phyloP scores from a whole-genome alignment of 2,113 vertebrate genomes.

The Candoia aspera region DNA sequence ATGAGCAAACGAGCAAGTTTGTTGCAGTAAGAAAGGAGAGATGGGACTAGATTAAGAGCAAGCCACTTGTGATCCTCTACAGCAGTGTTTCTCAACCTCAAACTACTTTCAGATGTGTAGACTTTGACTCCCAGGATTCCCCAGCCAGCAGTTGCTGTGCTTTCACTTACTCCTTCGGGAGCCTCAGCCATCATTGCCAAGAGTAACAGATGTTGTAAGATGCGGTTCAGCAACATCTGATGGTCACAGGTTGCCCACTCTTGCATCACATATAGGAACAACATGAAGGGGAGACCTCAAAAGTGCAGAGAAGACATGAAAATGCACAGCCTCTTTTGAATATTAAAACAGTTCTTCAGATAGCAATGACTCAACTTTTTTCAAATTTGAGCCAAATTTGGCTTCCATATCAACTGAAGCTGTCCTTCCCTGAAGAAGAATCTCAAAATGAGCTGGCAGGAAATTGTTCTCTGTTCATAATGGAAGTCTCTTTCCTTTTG shows the following conservation, averaged over 20 bases:
- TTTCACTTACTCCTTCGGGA: neutral
- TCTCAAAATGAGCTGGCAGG: neutral
- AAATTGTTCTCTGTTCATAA: neutral
- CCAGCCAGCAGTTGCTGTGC: neutral
- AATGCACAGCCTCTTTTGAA: neutral
- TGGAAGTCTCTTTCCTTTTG: neutral
- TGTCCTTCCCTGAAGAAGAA: neutral
- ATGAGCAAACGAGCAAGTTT: neutral
- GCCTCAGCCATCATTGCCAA: neutral
- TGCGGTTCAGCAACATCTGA: neutral
- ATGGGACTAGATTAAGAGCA: neutral
- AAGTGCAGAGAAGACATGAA: neutral
- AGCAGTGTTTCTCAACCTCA: neutral
- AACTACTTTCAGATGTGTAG: neutral
- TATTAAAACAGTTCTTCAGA: neutral
- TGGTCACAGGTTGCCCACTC: neutral
- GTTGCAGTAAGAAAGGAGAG: neutral
- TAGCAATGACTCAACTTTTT: neutral
- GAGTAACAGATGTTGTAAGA: neutral
- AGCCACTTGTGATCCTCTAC: neutral
- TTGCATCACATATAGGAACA: neutral
- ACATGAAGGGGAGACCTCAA: neutral
- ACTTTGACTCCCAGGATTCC: neutral
- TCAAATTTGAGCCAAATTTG: neutral
- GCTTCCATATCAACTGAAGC: neutral